Evolutionary conservation across 1,140 invertebrate species (phyloP).

Genomic region (Limonius californicus): DNA sequence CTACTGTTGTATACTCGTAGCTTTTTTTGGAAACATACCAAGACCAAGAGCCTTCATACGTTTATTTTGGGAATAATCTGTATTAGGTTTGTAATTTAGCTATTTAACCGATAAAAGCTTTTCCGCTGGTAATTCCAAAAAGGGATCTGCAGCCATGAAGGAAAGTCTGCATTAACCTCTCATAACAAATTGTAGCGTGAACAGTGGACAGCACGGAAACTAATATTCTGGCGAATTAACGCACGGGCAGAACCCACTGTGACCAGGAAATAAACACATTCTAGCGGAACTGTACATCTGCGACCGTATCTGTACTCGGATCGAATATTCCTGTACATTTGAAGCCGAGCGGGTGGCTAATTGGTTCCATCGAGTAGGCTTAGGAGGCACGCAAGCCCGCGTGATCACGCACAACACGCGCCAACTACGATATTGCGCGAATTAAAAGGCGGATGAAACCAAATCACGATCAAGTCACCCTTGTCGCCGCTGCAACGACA

Average conservation of each 20-base stretch:
- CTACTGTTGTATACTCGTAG: too few species aligned
- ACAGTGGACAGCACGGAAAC: constrained; percentile 7
- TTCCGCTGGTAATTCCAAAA: too few species aligned
- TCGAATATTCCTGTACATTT: constrained; percentile 11
- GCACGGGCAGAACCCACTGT: constrained; percentile 10
- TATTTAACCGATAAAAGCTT: too few species aligned
- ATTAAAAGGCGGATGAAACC: constrained; percentile 10
- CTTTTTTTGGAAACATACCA: too few species aligned
- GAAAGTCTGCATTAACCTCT: neutral
- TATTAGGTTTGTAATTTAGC: too few species aligned
- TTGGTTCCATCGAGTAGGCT: constrained; percentile 12
- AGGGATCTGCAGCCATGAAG: neutral
- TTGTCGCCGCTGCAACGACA: neutral
- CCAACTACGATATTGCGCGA: constrained; percentile 2
- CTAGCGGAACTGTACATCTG: constrained; percentile 13
- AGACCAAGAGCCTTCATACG: too few species aligned
- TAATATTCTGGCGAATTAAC: constrained; percentile 13
- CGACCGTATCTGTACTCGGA: constrained; percentile 9
- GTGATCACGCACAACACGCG: constrained; percentile 7
- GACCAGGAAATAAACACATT: constrained; percentile 15
- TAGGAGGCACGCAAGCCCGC: neutral
- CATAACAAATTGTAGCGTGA: neutral
- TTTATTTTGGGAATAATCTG: too few species aligned
- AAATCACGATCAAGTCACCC: constrained; percentile 8
- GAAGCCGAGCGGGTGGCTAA: constrained; percentile 6